Conservation (phyloP, 2,797 vertebrate genomes). For the Phataginus tetradactyla region DNA sequence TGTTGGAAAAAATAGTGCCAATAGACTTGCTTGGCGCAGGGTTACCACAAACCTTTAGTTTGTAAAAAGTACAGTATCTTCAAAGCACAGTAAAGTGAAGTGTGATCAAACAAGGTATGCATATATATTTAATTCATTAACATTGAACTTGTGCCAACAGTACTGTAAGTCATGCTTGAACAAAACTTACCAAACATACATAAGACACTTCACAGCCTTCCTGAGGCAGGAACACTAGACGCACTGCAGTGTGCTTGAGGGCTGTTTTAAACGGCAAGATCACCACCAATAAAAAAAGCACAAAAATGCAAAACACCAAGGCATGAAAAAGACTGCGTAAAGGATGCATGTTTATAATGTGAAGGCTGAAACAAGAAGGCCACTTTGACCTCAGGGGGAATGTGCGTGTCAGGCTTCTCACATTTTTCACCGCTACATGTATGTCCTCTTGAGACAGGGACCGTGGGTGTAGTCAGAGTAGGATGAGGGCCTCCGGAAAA, state of each 20-base stretch:
- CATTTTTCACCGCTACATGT: neutral
- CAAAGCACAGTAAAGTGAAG: too few species aligned
- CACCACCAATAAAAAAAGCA: neutral
- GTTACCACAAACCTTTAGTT: too few species aligned
- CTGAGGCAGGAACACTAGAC: neutral
- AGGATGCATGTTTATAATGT: neutral
- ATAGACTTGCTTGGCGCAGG: too few species aligned
- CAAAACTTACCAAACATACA: neutral
- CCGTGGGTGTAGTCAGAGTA: too few species aligned
- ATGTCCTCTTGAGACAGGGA: neutral
- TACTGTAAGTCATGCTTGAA: neutral
- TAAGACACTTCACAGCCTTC: neutral
- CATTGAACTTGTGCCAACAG: neutral
- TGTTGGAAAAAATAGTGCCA: too few species aligned
- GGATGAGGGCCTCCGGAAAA: too few species aligned
- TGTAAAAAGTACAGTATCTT: too few species aligned
- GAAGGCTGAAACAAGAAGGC: neutral
- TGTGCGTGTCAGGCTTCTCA: neutral
- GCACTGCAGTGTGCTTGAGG: neutral
- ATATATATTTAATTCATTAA: neutral
- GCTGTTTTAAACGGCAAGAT: neutral
- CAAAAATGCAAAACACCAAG: neutral
- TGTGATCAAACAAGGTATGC: too few species aligned
- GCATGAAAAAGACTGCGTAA: neutral
- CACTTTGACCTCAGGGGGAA: neutral